Base-by-base conservation (phyloP, 2,888 invertebrate genomes). In the Stenolophus ochropezus region DNA sequence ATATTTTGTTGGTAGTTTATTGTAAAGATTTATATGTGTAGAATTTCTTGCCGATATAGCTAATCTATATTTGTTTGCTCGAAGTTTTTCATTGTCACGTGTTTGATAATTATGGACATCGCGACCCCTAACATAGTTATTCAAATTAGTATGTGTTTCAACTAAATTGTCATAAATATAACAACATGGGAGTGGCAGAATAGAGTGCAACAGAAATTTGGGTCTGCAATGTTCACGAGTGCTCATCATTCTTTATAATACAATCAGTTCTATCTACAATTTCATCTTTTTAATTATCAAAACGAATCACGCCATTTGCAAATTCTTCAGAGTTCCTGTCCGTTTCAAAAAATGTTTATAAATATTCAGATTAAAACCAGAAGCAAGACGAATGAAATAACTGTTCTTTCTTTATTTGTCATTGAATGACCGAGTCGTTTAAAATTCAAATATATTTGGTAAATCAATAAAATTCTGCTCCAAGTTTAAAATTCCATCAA, bases 391-490 rank as follows among this genome's bases (percentile, higher is more conserved):
- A 21, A 3, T 8, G 5, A 6, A 16, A 69, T 69, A 69, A 69
- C 65, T 27, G 65, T 69, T 69, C 65, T 69, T 69, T 5, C 18
- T 61, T 69, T 18, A 69, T 69, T 69, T 33, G 25, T 1, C 61
- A 69, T 65, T 65, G 27, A 33, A 33, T 69, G 33, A 69, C 42
- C 65, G 33, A 69, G 42, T 33, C 65, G n/a, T n/a, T n/a, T n/a
- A n/a, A n/a, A n/a, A n/a, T n/a, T n/a, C 33, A 69, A 69, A 69
- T 69, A 61, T 61, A 25, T 61, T 61, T 14, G 25, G 23, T 61
- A 33, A 33, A 69, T 69, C 33, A 16, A 69, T 69, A 8, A 69
- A 23, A 4, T 25, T 61, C 61, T 61, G 23, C 25, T 25, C 11
- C n/a, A 25, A 61, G 25, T 25, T 27, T 61, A 2, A 25, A 23